These are phyloP conservation scores for Florisuga fusca DNA, from an alignment of 2,797 vertebrate genomes.

Conservation along the genomic window DNA sequence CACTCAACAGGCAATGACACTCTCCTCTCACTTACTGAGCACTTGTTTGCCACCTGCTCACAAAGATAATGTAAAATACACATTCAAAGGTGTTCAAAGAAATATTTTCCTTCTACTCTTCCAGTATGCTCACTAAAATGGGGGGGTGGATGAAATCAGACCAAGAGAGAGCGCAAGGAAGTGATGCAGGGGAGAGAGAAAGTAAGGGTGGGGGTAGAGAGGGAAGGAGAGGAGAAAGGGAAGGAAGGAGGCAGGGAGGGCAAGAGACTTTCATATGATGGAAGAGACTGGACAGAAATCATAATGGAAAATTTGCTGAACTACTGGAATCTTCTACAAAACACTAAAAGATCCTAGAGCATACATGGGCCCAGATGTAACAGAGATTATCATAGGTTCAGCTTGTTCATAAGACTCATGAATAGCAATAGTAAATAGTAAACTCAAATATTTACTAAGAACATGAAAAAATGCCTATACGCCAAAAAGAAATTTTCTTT, in stretches of 20 bases:
- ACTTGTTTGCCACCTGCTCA: not conserved
- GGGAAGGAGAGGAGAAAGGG: not conserved
- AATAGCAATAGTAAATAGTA: not conserved
- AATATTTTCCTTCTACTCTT: not conserved
- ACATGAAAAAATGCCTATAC: not conserved
- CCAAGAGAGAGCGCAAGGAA: not conserved
- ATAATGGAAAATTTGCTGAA: not conserved
- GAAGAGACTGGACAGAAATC: not conserved
- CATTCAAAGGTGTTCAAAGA: not conserved
- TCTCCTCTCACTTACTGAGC: not conserved
- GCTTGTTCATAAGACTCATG: not conserved
- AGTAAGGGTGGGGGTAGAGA: not conserved
- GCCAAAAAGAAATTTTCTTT: not conserved
- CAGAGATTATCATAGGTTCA: not conserved
- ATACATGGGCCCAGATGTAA: not conserved
- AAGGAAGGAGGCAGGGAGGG: not conserved
- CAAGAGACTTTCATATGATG: not conserved
- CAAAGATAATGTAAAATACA: not conserved
- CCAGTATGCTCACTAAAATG: not conserved
- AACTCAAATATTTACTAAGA: not conserved
- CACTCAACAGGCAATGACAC: not conserved
- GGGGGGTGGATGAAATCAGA: not conserved
- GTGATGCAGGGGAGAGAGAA: not conserved
- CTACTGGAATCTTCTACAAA: not conserved
- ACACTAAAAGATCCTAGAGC: not conserved